A percentile compares a stretch with the other conserved stretches of the same genome.
These are phyloP conservation scores for Eupithecia abbreviata DNA, from an alignment of 2,888 invertebrate genomes.

Conservation along the genomic window DNA sequence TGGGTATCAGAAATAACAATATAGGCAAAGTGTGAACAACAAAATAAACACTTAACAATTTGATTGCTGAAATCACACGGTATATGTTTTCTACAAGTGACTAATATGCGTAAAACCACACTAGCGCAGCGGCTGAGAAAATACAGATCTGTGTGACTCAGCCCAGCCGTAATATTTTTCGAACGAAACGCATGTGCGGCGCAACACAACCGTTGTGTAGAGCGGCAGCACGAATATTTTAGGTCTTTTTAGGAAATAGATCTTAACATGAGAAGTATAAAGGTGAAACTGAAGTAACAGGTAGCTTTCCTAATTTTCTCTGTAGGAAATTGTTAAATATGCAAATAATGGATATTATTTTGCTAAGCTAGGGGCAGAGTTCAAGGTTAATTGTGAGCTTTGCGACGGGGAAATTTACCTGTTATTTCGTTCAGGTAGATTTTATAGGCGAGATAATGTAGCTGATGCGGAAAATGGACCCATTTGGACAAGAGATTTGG, in stretches of 20 bases:
- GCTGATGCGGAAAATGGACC: conserved; percentile 3
- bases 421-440: conserved; percentile 8
- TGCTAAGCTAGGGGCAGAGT: conserved; percentile 23
- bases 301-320: conserved; percentile 27
- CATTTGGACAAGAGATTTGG: conserved; percentile 9
- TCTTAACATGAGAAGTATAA: background rate
- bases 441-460: background rate
- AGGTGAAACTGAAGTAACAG: background rate
- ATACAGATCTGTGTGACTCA: no score
- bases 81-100: no score
- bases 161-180: no score
- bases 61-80: no score
- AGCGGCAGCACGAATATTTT: no score
- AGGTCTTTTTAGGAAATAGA: no score
- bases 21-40: background rate
- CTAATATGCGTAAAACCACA: no score
- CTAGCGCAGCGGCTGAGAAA: no score
- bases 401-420: conserved; percentile 17
- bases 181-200: no score
- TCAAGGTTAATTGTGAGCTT: conserved; percentile 34
- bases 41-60: no score
- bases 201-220: no score
- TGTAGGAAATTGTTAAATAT: conserved; percentile 39
- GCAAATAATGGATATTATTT: conserved; percentile 37
- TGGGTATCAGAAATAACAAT: background rate